A percentile compares a stretch with the other conserved stretches of the same genome.
phyloP scores from a whole-genome alignment of 2,888 invertebrate species.

The Ephialtes manifestator region DNA sequence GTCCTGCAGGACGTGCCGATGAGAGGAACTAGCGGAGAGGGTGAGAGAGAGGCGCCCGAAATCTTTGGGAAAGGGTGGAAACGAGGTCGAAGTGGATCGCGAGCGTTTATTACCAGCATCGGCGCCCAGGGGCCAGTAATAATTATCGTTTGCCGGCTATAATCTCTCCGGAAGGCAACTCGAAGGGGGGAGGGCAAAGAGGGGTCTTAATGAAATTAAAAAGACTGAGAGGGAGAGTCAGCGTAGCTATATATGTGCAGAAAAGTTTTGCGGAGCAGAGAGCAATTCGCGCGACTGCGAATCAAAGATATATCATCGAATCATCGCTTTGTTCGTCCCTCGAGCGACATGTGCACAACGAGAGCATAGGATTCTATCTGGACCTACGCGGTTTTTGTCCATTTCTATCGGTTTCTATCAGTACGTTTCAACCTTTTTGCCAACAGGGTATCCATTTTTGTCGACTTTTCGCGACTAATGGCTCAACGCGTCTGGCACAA shows the following conservation, averaged over 20 bases:
- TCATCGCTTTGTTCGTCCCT: neutral
- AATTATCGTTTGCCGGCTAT: conserved; percentile 25
- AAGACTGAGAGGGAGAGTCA: conserved; percentile 4
- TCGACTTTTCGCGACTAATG: too few relatives aligned
- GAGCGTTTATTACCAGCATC: conserved; percentile 34
- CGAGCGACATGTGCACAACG: neutral
- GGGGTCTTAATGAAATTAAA: conserved; percentile 22
- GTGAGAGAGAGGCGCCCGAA: neutral
- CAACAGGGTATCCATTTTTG: too few relatives aligned
- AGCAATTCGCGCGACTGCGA: conserved; percentile 11
- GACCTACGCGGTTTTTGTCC: too few relatives aligned
- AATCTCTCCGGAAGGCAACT: neutral
- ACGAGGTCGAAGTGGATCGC: neutral
- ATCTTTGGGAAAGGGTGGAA: conserved; percentile 30
- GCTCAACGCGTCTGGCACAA: too few relatives aligned
- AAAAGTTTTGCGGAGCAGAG: neutral
- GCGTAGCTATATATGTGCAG: too few relatives aligned
- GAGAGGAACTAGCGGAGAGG: neutral
- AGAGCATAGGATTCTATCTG: too few relatives aligned
- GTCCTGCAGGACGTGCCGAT: conserved; percentile 25
- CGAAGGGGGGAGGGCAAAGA: too few relatives aligned
- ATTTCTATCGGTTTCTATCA: too few relatives aligned
- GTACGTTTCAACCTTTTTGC: too few relatives aligned
- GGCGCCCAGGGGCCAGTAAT: neutral
- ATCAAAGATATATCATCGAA: conserved; percentile 8